Conservation (phyloP, 2,113 vertebrate genomes). For the Scomber scombrus region DNA sequence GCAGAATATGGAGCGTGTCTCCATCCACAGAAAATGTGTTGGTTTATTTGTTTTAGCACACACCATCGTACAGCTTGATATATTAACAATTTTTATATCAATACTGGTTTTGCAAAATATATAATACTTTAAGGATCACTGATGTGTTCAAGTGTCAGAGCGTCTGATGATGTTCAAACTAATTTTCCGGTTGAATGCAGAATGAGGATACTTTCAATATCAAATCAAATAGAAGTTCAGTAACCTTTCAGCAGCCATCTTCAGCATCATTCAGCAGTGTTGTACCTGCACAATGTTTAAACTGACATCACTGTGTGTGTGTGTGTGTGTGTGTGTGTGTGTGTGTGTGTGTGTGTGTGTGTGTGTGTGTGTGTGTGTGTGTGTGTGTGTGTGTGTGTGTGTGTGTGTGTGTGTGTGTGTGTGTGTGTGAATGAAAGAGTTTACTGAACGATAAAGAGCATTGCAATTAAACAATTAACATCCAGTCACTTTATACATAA, state of each 20-base stretch:
- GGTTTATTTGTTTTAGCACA: too few species aligned
- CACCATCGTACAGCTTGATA: neutral
- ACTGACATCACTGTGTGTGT: neutral
- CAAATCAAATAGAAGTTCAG: slow-evolving; percentile 2
- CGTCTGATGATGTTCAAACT: slow-evolving; percentile 7
- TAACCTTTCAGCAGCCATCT: slow-evolving; percentile 6
- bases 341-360: slow-evolving; percentile 12
- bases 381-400: neutral
- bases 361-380: slow-evolving; percentile 6
- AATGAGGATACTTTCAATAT: neutral
- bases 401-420: slow-evolving; percentile 8
- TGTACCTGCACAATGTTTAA: neutral
- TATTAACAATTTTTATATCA: neutral
- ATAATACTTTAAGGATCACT: neutral
- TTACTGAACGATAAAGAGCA: neutral
- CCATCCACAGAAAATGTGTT: neutral
- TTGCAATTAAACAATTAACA: neutral
- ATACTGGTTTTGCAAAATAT: neutral
- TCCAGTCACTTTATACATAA: neutral
- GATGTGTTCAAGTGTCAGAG: neutral
- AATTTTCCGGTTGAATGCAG: slow-evolving; percentile 14
- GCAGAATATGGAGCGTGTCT: neutral
- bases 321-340: neutral
- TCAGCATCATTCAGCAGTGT: neutral
- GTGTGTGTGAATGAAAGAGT: neutral